Conservation (phyloP, 2,888 invertebrate genomes). For the Prostheceraeus crozeri region DNA sequence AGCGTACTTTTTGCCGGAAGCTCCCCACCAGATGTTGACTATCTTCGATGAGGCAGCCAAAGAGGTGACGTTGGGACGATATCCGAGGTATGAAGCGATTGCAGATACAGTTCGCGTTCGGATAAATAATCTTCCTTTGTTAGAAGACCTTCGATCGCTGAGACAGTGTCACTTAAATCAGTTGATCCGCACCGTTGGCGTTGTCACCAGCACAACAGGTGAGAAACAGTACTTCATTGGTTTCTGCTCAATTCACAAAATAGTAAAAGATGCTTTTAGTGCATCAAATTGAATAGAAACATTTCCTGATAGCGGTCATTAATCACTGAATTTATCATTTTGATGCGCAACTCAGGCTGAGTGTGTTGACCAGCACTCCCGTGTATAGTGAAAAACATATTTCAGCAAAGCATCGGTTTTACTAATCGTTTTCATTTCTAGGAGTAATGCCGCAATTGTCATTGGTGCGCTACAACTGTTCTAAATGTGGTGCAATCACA, state of each 20-base stretch:
- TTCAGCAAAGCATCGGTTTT: no score
- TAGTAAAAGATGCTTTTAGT: no score
- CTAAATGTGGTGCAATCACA: slow-evolving; percentile 82
- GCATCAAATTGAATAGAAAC: no score
- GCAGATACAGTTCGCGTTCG: slow-evolving; percentile 86
- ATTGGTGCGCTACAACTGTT: slow-evolving; percentile 92
- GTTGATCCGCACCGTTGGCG: slow-evolving; percentile 81
- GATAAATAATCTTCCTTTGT: slow-evolving; percentile 84
- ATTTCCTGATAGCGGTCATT: no score
- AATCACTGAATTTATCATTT: no score
- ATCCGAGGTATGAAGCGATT: slow-evolving; percentile 88
- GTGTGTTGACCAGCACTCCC: no score
- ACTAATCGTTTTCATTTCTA: no score
- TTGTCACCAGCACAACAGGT: slow-evolving; percentile 87
- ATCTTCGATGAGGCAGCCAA: slow-evolving; percentile 74
- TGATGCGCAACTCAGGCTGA: no score
- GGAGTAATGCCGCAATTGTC: slow-evolving; percentile 77
- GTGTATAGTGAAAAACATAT: no score
- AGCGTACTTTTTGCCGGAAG: slow-evolving; percentile 93
- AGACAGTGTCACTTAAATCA: slow-evolving; percentile 63
- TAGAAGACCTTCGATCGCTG: slow-evolving; percentile 88
- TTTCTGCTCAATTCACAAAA: no score
- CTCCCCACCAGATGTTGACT: slow-evolving; percentile 89
- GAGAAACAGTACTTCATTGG: no score
- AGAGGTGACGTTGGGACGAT: slow-evolving; percentile 77